Evolutionary conservation across 2,797 vertebrate species (phyloP).

Genomic region (Crocodylus rhombifer): DNA sequence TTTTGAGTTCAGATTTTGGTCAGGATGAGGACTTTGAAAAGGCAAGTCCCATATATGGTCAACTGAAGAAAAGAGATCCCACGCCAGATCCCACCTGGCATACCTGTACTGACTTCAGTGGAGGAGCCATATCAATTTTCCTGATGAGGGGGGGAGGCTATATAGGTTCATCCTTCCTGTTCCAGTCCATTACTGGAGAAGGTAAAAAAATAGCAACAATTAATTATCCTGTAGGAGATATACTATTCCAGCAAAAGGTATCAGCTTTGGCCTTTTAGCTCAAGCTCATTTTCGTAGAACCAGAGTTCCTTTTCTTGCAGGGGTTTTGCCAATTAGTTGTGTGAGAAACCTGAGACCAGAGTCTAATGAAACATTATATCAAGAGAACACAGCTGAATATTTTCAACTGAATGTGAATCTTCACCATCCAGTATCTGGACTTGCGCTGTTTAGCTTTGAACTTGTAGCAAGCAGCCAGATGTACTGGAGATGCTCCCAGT

Average conservation of each 20-base stretch:
- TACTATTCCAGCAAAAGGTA: not conserved
- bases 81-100: not conserved
- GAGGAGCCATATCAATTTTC: not conserved
- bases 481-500: not conserved
- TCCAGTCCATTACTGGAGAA: not conserved
- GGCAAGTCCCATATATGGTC: not conserved
- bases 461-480: not conserved
- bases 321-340: fast-evolving
- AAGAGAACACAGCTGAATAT: not conserved
- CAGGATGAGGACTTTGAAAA: not conserved
- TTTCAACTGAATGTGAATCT: conserved; percentile 7
- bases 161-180: not conserved
- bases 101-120: not conserved
- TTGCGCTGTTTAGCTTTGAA: not conserved
- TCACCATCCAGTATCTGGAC: not conserved
- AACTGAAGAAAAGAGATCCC: not conserved
- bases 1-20: not conserved
- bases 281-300: not conserved
- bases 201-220: not conserved
- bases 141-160: not conserved
- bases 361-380: not conserved
- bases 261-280: not conserved
- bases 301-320: fast-evolving
- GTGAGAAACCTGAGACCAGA: not conserved
- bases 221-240: not conserved